phyloP scores from a whole-genome alignment of 2,113 vertebrate species.

The Pterocles orientalis region DNA sequence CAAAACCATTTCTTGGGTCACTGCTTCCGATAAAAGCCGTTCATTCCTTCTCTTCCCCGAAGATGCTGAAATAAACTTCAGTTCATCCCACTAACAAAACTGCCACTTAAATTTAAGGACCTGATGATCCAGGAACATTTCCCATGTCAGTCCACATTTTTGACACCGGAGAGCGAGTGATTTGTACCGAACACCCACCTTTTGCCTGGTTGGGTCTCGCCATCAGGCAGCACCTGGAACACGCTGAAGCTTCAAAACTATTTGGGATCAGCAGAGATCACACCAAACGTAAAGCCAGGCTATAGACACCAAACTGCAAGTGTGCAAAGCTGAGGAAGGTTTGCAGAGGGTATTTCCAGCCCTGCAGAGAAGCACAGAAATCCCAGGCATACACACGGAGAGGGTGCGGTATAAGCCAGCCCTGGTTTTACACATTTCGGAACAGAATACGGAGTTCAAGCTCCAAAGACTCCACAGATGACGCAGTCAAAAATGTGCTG shows the following conservation, averaged over 20 bases:
- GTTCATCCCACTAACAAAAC: neutral
- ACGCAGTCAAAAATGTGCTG: neutral
- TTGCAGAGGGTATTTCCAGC: neutral
- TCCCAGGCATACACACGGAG: neutral
- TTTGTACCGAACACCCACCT: neutral
- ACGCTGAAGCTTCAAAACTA: neutral
- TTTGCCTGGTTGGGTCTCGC: neutral
- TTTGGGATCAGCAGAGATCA: neutral
- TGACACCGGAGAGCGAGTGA: neutral
- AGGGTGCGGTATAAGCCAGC: neutral
- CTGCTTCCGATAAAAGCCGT: neutral
- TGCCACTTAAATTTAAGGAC: neutral
- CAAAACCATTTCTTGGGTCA: slow-evolving; percentile 14
- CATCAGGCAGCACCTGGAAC: neutral
- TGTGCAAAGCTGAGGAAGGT: rapidly evolving
- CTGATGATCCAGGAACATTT: neutral
- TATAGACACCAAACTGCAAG: neutral
- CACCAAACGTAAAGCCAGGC: rapidly evolving
- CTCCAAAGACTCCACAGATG: neutral
- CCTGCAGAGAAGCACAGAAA: neutral
- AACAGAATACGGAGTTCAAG: neutral
- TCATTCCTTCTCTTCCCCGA: neutral
- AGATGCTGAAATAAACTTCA: slow-evolving; percentile 4
- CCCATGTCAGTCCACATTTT: rapidly evolving
- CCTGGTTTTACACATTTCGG: neutral